These are phyloP conservation scores for Plodia interpunctella DNA, from an alignment of 1,140 invertebrate genomes.

Conservation along the genomic window DNA sequence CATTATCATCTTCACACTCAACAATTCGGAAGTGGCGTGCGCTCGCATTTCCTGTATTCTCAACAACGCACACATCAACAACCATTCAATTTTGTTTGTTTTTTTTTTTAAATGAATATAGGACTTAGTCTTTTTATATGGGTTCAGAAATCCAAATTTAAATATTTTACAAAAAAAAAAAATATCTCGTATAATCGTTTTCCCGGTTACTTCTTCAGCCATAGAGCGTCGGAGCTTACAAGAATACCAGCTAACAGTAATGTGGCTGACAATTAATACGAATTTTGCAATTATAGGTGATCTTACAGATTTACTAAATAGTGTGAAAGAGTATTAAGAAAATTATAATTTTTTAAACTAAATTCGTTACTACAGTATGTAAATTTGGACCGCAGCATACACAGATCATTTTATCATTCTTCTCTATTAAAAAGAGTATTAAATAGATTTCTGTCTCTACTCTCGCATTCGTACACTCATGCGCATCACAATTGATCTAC, in stretches of 20 bases:
- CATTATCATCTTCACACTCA: not conserved
- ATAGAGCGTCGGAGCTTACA: no score
- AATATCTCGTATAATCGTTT: no score
- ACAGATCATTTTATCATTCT: not conserved
- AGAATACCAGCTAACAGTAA: no score
- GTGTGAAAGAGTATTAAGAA: not conserved
- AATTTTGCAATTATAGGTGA: no score
- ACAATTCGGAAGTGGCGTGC: not conserved
- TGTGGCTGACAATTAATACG: no score
- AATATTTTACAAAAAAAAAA: not conserved
- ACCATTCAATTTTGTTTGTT: not conserved
- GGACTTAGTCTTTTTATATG: not conserved
- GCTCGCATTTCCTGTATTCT: not conserved
- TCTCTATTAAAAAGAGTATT: not conserved
- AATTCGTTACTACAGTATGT: not conserved
- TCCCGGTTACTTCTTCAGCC: no score
- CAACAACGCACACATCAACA: not conserved
- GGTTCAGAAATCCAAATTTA: constrained; percentile 4
- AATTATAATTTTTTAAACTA: not conserved
- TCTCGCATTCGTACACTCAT: not conserved
- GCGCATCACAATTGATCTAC: not conserved
- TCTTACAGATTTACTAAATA: no score
- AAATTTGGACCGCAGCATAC: not conserved
- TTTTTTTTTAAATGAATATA: no score
- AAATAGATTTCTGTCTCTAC: not conserved